These are phyloP conservation scores for Hydractinia echinata DNA, from an alignment of 30 jellyfish, hydroid and myxozoan genomes.

Conservation along the genomic window DNA sequence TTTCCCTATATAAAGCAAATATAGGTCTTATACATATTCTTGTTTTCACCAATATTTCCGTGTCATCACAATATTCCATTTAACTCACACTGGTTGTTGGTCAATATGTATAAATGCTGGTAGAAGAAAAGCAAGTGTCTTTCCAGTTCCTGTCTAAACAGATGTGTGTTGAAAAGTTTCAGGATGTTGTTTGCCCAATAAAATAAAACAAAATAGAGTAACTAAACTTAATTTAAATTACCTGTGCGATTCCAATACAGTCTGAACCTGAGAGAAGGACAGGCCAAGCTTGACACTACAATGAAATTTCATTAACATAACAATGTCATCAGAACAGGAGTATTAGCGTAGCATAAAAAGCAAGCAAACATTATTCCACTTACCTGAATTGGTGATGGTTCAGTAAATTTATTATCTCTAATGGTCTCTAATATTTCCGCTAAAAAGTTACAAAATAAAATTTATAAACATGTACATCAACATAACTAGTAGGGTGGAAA, in stretches of 20 bases:
- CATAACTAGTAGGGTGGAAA: background rate
- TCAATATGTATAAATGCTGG: conserved; percentile 98
- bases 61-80: background rate
- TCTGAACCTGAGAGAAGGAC: conserved; percentile 87
- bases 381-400: conserved; percentile 97
- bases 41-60: background rate
- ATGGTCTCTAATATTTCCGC: conserved; percentile 93
- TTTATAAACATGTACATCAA: background rate
- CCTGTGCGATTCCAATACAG: conserved; percentile 98
- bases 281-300: conserved; percentile 98
- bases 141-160: conserved; percentile 98
- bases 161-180: too few relatives aligned
- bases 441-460: conserved; percentile 17
- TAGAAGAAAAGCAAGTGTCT: conserved; percentile 89
- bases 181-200: too few relatives aligned
- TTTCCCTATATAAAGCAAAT: conserved; percentile 42
- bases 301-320: too few relatives aligned
- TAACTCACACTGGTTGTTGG: conserved; percentile 68
- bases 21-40: too few relatives aligned
- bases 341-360: background rate
- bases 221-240: background rate
- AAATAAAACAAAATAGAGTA: too few relatives aligned
- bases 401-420: conserved; percentile 57
- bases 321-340: too few relatives aligned
- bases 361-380: background rate